These are phyloP conservation scores for Redunca redunca DNA, from an alignment of 2,113 vertebrate species.

Conservation along the genomic window DNA sequence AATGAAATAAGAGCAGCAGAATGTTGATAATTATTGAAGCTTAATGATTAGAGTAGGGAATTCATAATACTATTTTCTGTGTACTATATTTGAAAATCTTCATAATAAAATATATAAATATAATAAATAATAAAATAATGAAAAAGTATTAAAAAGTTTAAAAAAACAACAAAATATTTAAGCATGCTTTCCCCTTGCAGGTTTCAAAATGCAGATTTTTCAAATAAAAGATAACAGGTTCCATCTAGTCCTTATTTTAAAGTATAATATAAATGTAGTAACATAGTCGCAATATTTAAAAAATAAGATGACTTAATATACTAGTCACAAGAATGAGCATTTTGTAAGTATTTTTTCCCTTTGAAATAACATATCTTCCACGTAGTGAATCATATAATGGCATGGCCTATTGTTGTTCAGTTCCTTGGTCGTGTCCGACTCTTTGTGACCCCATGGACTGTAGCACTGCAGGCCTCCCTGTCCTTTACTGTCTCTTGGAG, in stretches of 20 bases:
- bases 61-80: background rate
- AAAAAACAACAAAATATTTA: background rate
- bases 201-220: background rate
- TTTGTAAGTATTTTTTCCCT: background rate
- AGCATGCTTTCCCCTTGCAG: background rate
- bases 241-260: background rate
- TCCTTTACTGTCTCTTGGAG: background rate
- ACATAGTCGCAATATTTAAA: background rate
- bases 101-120: background rate
- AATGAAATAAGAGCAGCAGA: background rate
- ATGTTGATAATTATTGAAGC: background rate
- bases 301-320: background rate
- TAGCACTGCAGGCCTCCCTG: background rate
- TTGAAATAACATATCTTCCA: background rate
- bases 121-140: background rate
- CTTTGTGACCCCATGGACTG: background rate
- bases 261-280: background rate
- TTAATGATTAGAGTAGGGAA: background rate
- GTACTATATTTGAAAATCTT: background rate
- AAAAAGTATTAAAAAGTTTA: background rate
- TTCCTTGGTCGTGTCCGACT: accelerated
- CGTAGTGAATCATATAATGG: background rate
- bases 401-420: background rate
- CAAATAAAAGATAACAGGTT: background rate
- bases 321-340: background rate